Conservation (phyloP, 2,888 invertebrate species). For the Phyto melanocephala region DNA sequence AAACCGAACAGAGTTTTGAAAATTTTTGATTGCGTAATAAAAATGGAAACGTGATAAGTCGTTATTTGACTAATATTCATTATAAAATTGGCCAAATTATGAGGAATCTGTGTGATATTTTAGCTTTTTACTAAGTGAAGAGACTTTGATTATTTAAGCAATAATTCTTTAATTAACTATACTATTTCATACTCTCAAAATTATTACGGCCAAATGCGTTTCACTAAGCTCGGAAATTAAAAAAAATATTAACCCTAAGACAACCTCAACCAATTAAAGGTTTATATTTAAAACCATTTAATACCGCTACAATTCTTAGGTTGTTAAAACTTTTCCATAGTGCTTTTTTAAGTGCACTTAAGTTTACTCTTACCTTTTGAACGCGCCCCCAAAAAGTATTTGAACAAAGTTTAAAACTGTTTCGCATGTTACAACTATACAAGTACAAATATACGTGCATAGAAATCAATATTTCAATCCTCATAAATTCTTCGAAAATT, state of each 20-base stretch:
- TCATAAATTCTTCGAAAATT: conserved; percentile 49
- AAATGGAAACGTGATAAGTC: not conserved
- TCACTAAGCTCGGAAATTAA: too few species aligned
- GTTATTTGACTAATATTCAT: too few species aligned
- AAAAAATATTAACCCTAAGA: too few species aligned
- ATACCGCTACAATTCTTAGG: not conserved
- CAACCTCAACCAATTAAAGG: too few species aligned
- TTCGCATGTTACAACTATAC: not conserved
- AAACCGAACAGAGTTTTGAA: not conserved
- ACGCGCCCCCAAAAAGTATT: not conserved
- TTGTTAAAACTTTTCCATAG: not conserved
- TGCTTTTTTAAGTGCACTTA: not conserved
- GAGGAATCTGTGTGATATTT: too few species aligned
- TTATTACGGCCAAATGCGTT: too few species aligned
- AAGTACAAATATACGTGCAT: not conserved
- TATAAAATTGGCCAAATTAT: too few species aligned
- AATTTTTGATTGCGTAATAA: conserved; percentile 4
- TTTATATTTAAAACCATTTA: not conserved
- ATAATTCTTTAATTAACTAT: too few species aligned
- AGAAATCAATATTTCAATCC: conserved; percentile 35
- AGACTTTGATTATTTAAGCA: too few species aligned
- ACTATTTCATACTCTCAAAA: too few species aligned
- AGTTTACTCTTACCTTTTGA: not conserved
- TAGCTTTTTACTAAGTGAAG: too few species aligned
- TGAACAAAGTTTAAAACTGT: not conserved